Evolutionary conservation across 2,797 vertebrate genomes (phyloP).

Genomic region (Danio choprae): DNA sequence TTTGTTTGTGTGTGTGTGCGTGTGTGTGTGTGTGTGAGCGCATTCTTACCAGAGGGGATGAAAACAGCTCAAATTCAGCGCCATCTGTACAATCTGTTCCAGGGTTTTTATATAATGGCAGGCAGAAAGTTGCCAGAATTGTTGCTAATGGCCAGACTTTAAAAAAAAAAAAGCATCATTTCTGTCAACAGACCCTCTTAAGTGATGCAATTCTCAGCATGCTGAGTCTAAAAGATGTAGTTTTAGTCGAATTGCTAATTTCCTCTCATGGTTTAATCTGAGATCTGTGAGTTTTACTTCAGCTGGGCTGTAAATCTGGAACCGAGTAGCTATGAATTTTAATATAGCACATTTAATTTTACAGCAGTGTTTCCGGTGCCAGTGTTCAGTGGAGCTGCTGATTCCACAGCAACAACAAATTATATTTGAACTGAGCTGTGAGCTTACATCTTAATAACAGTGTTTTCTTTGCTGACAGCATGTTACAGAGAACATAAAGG

Average conservation of each 20-base stretch:
- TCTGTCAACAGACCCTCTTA: conserved; percentile 5
- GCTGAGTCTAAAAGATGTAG: neutral
- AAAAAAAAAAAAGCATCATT: conserved; percentile 32
- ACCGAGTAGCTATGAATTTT: conserved; percentile 10
- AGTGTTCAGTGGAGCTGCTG: conserved; percentile 3
- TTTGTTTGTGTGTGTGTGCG: neutral
- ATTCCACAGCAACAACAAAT: neutral
- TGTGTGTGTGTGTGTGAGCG: neutral
- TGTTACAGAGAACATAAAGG: neutral
- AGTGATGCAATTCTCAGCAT: conserved; percentile 6
- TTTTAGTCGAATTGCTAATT: conserved; percentile 6
- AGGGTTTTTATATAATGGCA: conserved; percentile 41
- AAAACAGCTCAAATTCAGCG: conserved; percentile 34
- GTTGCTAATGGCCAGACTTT: conserved; percentile 35
- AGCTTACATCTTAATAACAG: neutral
- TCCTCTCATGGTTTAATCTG: neutral
- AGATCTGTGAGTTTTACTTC: conserved; percentile 11
- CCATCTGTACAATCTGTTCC: conserved; percentile 52
- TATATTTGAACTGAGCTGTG: neutral
- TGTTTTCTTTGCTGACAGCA: neutral
- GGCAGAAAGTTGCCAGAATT: conserved; percentile 38
- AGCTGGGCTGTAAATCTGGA: neutral
- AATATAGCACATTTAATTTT: neutral
- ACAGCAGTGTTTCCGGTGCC: neutral
- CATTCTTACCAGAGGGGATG: conserved; percentile 22